A percentile compares a stretch with the other conserved stretches of the same genome.
Evolutionary conservation across 1,140 invertebrate genomes (phyloP).

Genomic region (Cyclargus thomasi): DNA sequence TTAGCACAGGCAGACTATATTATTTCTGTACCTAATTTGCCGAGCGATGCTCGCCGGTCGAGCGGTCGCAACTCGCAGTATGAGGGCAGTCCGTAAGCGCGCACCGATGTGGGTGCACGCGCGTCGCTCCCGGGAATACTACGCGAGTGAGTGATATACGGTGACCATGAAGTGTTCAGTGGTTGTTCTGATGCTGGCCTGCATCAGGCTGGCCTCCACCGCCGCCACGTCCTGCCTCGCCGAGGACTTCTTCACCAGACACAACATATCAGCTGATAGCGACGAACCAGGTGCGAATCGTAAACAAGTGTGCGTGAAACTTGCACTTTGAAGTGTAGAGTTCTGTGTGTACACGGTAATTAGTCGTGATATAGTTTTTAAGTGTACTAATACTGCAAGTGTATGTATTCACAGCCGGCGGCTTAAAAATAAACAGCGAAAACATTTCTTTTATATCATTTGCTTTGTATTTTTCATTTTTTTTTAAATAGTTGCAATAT

Average conservation of each 20-base stretch:
- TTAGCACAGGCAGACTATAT: conserved; percentile 32
- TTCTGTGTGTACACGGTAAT: neutral
- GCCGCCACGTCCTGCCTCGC: conserved; percentile 48
- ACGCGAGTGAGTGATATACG: conserved; percentile 45
- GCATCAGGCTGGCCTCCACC: conserved; percentile 33
- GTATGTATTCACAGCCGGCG: too few species aligned
- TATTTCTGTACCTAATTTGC: conserved; percentile 59
- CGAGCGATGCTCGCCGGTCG: conserved; percentile 36
- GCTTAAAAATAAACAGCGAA: too few species aligned
- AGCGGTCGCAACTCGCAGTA: conserved; percentile 25
- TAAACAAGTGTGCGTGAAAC: conserved; percentile 30
- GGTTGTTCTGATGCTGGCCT: conserved; percentile 48
- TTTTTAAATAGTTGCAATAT: too few species aligned
- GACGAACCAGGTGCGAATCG: conserved; percentile 59
- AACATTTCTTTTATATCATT: too few species aligned
- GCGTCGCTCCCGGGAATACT: conserved; percentile 33
- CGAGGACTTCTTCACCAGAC: conserved; percentile 54
- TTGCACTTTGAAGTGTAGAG: neutral
- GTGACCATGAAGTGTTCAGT: conserved; percentile 67
- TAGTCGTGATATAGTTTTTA: too few species aligned
- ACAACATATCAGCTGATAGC: conserved; percentile 65
- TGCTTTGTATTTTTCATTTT: too few species aligned
- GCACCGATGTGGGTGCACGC: conserved; percentile 60
- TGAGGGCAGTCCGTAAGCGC: conserved; percentile 52
- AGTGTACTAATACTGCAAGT: too few species aligned